Conservation (phyloP, 2,113 vertebrate species). For the Gallinago jamesoni region DNA sequence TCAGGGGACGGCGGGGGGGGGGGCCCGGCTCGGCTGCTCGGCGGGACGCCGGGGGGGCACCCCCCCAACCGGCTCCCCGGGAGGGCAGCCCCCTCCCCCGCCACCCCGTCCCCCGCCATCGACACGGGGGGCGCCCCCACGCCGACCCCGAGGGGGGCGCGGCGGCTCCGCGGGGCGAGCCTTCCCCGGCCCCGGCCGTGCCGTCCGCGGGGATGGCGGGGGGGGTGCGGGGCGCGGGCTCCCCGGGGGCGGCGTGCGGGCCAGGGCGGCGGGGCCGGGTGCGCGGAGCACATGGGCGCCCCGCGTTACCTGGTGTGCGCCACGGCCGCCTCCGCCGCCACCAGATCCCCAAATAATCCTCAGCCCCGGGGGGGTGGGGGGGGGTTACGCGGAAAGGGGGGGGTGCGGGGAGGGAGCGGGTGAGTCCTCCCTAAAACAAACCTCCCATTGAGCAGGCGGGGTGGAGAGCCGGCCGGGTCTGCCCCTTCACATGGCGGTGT, state of each 20-base stretch:
- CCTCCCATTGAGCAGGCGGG: background rate
- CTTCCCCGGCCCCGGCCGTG: background rate
- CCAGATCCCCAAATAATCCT: too few species aligned
- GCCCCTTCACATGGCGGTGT: conserved; percentile 42
- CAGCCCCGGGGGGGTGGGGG: too few species aligned
- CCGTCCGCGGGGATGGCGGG: background rate
- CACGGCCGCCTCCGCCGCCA: too few species aligned
- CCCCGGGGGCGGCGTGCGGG: too few species aligned
- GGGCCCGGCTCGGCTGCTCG: background rate
- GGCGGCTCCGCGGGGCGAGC: background rate
- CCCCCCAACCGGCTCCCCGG: background rate
- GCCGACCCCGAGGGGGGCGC: background rate
- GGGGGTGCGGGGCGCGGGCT: too few species aligned
- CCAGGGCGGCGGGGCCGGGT: too few species aligned
- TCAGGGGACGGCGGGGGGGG: background rate
- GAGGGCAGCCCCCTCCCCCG: background rate
- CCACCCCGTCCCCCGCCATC: background rate
- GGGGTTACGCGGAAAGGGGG: background rate
- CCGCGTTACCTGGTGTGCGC: too few species aligned
- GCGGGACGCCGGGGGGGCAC: background rate
- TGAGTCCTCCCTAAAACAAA: background rate
- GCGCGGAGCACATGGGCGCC: too few species aligned
- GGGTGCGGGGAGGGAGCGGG: background rate
- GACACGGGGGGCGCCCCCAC: background rate
- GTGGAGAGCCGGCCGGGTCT: background rate